phyloP scores from a whole-genome alignment of 1,140 invertebrate genomes.

The Phymorhynchus buccinoides region DNA sequence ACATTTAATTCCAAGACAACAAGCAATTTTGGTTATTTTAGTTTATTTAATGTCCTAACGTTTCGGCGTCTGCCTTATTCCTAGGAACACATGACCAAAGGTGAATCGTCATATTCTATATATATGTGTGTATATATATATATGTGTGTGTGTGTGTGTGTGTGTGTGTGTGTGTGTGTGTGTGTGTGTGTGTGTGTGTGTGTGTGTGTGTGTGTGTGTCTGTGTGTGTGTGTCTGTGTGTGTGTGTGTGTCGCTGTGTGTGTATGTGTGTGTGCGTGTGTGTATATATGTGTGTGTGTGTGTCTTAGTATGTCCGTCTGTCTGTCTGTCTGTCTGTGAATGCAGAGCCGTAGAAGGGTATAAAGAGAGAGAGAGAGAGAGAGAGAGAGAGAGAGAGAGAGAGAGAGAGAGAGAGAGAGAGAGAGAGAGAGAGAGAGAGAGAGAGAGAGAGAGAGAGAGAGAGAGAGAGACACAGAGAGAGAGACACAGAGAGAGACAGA shows the following conservation, averaged over 20 bases:
- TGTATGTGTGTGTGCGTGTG: neutral
- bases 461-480: too few species aligned
- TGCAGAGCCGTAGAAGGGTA: too few species aligned
- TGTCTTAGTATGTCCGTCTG: too few species aligned
- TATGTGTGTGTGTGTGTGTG: neutral
- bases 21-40: neutral
- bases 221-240: neutral
- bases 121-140: neutral
- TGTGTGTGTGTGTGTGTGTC: constrained; percentile 8
- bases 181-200: neutral
- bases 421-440: too few species aligned
- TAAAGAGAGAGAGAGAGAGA: too few species aligned
- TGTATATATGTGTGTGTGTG: constrained; percentile 2
- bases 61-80: too few species aligned
- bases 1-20: neutral
- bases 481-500: too few species aligned
- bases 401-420: too few species aligned
- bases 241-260: neutral
- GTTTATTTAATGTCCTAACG: neutral
- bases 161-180: constrained; percentile 13
- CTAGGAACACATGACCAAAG: neutral
- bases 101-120: neutral
- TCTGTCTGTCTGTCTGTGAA: neutral
- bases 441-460: too few species aligned
- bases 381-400: too few species aligned